Evolutionary conservation across 2,888 invertebrate species (phyloP), one percentile per base, ranked within the genome.

Genomic region (Ephialtes manifestator): DNA sequence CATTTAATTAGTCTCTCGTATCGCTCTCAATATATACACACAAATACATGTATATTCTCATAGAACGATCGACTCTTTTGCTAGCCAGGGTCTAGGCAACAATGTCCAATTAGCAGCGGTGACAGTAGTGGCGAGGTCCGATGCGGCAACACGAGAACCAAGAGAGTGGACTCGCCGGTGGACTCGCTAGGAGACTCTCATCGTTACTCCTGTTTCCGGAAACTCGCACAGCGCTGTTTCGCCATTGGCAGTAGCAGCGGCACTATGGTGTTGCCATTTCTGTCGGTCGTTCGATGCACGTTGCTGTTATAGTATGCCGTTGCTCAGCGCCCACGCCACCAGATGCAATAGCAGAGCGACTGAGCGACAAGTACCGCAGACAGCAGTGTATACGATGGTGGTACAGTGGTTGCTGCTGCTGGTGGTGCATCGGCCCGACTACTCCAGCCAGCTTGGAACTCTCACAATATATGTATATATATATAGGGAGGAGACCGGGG

Each of bases 211-310:
- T 24, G 46, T 46, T 68, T 46, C 68, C 68, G 68, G 48, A 65
- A 65, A 65, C 39, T 65, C 60, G 35, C 65, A 28, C 46, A 39
- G 67, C 7, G 8, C 24, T n/a, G 48, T 68, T 48, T 46, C 67
- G 68, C 48, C 35, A 28, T 4, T 20, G 39, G 20, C 15, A 39
- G 39, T 10, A 39, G 39, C 31, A 24, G 24, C 35, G 31, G 28
- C 60, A 10, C 63, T n/a, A 63, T 63, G 63, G n/a, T 39, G 63
- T 63, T 68, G 48, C 43, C 48, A 24, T 68, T 68, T 48, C 43
- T 68, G 46, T 28, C 48, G 68, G 68, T 46, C 68, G 68, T 68
- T 68, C 68, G 68, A 68, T 68, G 68, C 68, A 48, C 68, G 28
- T 24, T 68, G 39, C 46, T 43, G 67, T 46, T 67, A 46, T 35